Base-by-base conservation (phyloP, 1,140 invertebrate genomes). In the Alviniconcha marisindica region DNA sequence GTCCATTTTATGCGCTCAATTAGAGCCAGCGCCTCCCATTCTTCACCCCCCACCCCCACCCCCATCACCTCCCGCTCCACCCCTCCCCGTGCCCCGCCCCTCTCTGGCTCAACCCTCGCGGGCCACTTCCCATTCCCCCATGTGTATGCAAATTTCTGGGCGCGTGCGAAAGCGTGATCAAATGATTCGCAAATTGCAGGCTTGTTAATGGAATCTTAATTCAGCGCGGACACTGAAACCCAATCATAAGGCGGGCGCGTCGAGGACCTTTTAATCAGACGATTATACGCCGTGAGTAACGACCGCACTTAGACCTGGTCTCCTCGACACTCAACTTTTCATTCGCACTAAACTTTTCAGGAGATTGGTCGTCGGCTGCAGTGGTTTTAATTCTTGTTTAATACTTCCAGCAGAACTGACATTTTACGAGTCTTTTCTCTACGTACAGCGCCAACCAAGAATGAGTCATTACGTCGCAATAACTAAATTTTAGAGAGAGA, bases 161-260 rank as follows among this genome's bases (percentile, higher is more conserved):
- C 77, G 48, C 77, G 54, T 79, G 77, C 77, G 36, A 40, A 60
- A 28, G 56, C 48, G 77, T 15, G 77, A 79, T 79, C 77, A n/a
- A 60, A 79, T 79, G 77, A 79, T 60, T 38, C 31, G 51, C 56
- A 63, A 79, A 79, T 60, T 60, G 77, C 77, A 79, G 77, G 77
- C 56, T 79, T 63, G 51, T 79, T 79, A 79, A 79, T 79, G 77
- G 77, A 79, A n/a, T 79, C 77, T 63, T 54, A 76, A 76, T 76
- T 40, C 73, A 28, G 73, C 40, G 15, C 4, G 54, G 77, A 54
- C 51, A 40, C 56, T n/a, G 51, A 60, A 79, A 79, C 77, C 77
- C 77, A 63, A 79, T 63, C 51, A 60, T 40, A 60, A 40, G 40
- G 77, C 51, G 51, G 44, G 14, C 54, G n/a, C 36, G 51, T 63